Conservation (phyloP, 2,113 vertebrate species). For the Tyto alba region DNA sequence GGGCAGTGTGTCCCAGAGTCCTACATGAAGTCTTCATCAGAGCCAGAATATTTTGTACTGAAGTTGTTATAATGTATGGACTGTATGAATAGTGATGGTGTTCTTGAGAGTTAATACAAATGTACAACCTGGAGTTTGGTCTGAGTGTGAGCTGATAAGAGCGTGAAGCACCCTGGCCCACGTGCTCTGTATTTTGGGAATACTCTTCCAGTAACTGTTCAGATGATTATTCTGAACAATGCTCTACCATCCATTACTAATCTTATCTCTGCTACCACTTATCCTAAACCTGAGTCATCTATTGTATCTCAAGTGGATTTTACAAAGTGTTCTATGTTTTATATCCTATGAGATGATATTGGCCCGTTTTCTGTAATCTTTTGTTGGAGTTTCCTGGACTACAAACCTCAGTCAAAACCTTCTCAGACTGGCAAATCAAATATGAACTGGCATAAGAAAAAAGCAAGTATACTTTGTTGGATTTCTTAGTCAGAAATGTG, state of each 20-base stretch:
- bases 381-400: slow-evolving; percentile 28
- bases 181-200: neutral
- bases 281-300: slow-evolving; percentile 27
- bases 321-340: slow-evolving; percentile 1
- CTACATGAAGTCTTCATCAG: neutral
- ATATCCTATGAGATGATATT: neutral
- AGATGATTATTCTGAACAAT: slow-evolving; percentile 25
- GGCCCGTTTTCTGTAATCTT: neutral
- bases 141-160: neutral
- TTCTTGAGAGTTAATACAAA: neutral
- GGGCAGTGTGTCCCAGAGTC: neutral
- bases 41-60: neutral
- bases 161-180: neutral
- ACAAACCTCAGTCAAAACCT: neutral
- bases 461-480: neutral
- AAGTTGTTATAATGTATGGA: neutral
- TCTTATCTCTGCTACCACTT: slow-evolving; percentile 47
- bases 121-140: neutral
- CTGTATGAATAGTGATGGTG: neutral
- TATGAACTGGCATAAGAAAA: neutral
- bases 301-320: slow-evolving; percentile 47
- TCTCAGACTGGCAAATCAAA: neutral
- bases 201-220: neutral
- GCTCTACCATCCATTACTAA: slow-evolving; percentile 1
- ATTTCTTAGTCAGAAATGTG: neutral